These are phyloP conservation scores for Drosophila bipectinata DNA, from an alignment of 1,140 invertebrate species.

Conservation along the genomic window DNA sequence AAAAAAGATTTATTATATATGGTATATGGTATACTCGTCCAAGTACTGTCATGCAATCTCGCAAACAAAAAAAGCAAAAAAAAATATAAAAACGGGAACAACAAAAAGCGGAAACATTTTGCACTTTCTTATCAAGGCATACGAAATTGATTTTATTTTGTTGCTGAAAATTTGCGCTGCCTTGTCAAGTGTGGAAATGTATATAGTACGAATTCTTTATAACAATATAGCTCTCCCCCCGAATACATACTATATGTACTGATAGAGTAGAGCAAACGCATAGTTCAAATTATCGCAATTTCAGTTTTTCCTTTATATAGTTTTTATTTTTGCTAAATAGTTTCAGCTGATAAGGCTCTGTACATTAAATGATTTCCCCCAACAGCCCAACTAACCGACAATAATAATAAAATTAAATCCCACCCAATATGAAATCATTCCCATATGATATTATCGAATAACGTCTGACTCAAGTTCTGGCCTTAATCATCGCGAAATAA, in stretches of 20 bases:
- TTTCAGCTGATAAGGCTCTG: slow-evolving; percentile 29
- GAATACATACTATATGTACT: slow-evolving; percentile 14
- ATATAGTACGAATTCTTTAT: slow-evolving; percentile 22
- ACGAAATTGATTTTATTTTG: slow-evolving; percentile 76
- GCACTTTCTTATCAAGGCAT: slow-evolving; percentile 72
- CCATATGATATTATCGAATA: background rate
- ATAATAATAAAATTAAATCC: background rate
- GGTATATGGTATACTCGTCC: slow-evolving; percentile 20
- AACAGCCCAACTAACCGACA: too few relatives aligned
- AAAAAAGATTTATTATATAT: slow-evolving; percentile 43
- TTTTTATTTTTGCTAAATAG: slow-evolving; percentile 29
- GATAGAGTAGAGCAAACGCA: slow-evolving; percentile 15
- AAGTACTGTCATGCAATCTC: slow-evolving; percentile 45
- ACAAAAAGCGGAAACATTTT: slow-evolving; percentile 78
- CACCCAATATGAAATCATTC: slow-evolving; percentile 22
- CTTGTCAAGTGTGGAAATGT: slow-evolving; percentile 24
- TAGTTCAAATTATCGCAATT: slow-evolving; percentile 76
- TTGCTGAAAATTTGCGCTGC: slow-evolving; percentile 61
- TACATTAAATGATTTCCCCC: too few relatives aligned
- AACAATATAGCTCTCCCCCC: slow-evolving; percentile 4
- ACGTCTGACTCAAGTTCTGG: slow-evolving; percentile 30
- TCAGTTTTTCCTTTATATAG: slow-evolving; percentile 30
- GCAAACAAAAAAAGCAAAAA: slow-evolving; percentile 41
- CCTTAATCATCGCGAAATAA: slow-evolving; percentile 31
- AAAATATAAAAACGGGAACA: slow-evolving; percentile 24